Base-by-base conservation (phyloP, 2,888 invertebrate species). In the Chironomus riparius region DNA sequence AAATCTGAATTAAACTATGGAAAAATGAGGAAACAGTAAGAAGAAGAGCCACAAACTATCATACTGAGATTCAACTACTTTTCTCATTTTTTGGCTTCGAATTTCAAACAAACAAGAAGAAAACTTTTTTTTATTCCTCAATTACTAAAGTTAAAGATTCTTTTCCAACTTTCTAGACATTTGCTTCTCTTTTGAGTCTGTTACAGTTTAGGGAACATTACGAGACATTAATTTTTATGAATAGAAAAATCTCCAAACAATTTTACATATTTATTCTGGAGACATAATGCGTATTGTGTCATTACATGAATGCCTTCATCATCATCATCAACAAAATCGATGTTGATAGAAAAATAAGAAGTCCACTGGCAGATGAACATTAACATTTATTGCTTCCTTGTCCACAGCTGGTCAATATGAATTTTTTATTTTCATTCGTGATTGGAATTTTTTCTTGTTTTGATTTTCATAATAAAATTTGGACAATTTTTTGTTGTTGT, bases 321-420 rank as follows among this genome's bases (percentile, higher is more conserved):
- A 47, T 38, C 38, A 38, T 38, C 38, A 38, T 38, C 5, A n/a
- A n/a, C n/a, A n/a, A n/a, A n/a, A 28, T 28, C 38, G 38, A 10
- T 7, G 38, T 38, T 38, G 38, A 10, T 38, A 10, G 38, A 10
- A 38, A 10, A 38, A 38, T 38, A 38, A 38, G 38, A 38, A 38
- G 38, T 38, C 38, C 10, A 38, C 38, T 38, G 38, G 38, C n/a
- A 38, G 38, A 38, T 38, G 38, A 24, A 22, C 72, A 72, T 72
- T 72, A 72, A 24, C 72, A 72, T 72, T 72, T 72, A 72, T 72
- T 72, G 72, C 50, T 48, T 56, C 24, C 38, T 18, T 72, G 72
- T 61, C 72, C 72, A 61, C 72, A 72, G 61, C 61, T 72, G 72
- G 61, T 56, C 72, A 62, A 72, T 72, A 72, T 72, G 72, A 72